Evolutionary conservation across 2,113 vertebrate genomes (phyloP).

Genomic region (Nycticryphes semicollaris): DNA sequence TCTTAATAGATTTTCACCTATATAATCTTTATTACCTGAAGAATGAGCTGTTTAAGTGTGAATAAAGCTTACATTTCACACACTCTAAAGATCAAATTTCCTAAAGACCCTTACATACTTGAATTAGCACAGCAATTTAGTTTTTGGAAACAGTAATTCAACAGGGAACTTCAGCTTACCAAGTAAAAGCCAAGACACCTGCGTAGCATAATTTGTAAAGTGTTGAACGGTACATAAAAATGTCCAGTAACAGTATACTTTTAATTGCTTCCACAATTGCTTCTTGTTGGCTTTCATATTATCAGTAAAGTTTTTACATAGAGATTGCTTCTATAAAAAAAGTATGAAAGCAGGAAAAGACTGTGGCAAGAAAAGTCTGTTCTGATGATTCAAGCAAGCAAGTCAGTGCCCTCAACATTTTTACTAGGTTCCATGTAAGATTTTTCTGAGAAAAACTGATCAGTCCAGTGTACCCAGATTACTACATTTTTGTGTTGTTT

Average conservation of each 20-base stretch:
- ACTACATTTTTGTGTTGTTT: not conserved
- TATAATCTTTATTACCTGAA: not conserved
- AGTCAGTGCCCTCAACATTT: fast-evolving
- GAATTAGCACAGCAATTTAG: not conserved
- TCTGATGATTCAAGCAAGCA: not conserved
- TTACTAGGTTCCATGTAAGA: not conserved
- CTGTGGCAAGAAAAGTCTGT: not conserved
- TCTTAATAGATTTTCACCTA: not conserved
- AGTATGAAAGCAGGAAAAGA: not conserved
- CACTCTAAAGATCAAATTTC: not conserved
- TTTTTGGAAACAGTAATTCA: not conserved
- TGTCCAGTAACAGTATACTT: not conserved
- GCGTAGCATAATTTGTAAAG: not conserved
- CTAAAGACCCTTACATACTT: not conserved
- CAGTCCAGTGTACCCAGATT: not conserved
- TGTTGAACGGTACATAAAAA: not conserved
- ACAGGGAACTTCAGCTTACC: not conserved
- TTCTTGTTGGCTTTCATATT: not conserved
- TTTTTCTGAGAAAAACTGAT: not conserved
- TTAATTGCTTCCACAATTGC: not conserved
- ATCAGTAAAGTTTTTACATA: not conserved
- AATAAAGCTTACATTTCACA: not conserved
- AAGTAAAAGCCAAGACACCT: not conserved
- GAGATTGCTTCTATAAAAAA: not conserved
- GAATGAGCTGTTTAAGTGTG: not conserved